Conservation (phyloP, 2,888 invertebrate genomes). For the Elegia similella region DNA sequence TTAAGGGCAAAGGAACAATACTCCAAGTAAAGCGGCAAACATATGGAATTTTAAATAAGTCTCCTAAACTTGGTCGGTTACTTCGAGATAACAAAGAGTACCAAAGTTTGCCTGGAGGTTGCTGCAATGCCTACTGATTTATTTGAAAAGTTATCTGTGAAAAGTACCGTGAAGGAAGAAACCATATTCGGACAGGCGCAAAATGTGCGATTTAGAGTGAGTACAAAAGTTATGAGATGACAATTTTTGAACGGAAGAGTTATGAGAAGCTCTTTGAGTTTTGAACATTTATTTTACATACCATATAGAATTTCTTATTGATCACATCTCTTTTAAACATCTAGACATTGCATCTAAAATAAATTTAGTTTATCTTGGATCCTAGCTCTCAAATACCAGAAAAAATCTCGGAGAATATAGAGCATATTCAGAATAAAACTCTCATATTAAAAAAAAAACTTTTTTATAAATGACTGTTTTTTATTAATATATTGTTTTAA, state of each 20-base stretch:
- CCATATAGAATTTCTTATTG: no score
- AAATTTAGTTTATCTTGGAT: no score
- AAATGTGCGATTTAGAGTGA: conserved; percentile 34
- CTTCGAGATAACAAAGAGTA: conserved; percentile 60
- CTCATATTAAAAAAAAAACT: no score
- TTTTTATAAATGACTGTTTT: no score
- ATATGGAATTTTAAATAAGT: conserved; percentile 61
- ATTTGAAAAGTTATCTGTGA: conserved; percentile 67
- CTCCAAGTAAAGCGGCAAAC: conserved; percentile 28
- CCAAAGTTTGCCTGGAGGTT: conserved; percentile 43
- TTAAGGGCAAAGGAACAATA: background rate
- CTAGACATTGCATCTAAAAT: no score
- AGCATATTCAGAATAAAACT: no score
- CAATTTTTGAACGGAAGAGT: conserved; percentile 23
- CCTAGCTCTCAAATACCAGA: no score
- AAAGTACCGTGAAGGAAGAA: conserved; percentile 48
- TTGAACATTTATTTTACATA: background rate
- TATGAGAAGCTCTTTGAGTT: background rate
- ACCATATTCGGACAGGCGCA: conserved; percentile 54
- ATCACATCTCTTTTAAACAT: no score
- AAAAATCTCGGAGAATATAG: no score
- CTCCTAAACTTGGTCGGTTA: conserved; percentile 48
- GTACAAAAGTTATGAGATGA: conserved; percentile 17
- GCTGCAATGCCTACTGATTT: conserved; percentile 67
- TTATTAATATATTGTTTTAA: no score